Evolutionary conservation across 1,140 invertebrate genomes (phyloP), one percentile per base, ranked within the genome.

Genomic region (Dendrolimus kikuchii): DNA sequence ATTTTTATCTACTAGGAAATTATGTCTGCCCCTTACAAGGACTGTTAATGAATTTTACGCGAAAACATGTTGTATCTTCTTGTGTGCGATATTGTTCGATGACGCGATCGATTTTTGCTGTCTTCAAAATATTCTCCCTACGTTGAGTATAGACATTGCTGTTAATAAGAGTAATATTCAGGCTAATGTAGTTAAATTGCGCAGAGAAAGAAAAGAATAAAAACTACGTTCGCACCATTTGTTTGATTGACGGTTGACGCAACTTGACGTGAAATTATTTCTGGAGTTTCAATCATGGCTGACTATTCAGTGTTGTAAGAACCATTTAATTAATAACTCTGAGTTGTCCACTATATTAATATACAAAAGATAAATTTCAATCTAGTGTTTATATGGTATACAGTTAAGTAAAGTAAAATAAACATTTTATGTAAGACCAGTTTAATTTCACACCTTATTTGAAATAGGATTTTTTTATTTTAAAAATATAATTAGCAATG

Each of bases 211-310:
- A 62, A 68, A 72, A 64, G 65, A 71, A 64, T 71, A 68, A 62
- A 67, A 58, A 66, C 52, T 66, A 70, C 62, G 49, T 69, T 77
- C 68, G 78, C 73, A 76, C 70, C 79, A 82, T 83, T 79, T 74
- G 68, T 79, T 74, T 74, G 71, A 82, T 74, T 80, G 77, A 81
- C 75, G 73, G 76, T 81, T 80, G 74, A 72, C 68, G 60, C 67
- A 68, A 55, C 62, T 60, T 67, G 57, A 58, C 50, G 60, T 71
- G 74, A 78, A 77, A 66, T 69, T 73, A 67, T 62, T 60, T 58
- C 70, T 74, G 72, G 63, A 71, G 57, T 63, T 69, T 74, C 44
- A 45, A 57, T 57, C 51, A 61, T 45, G 7, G 45, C 45, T 51
- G 56, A 54, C 54, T 55, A 54, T 53, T 61, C 39, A 37, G 51